phyloP scores from a whole-genome alignment of 2,888 invertebrate genomes.

The Tyria jacobaeae region DNA sequence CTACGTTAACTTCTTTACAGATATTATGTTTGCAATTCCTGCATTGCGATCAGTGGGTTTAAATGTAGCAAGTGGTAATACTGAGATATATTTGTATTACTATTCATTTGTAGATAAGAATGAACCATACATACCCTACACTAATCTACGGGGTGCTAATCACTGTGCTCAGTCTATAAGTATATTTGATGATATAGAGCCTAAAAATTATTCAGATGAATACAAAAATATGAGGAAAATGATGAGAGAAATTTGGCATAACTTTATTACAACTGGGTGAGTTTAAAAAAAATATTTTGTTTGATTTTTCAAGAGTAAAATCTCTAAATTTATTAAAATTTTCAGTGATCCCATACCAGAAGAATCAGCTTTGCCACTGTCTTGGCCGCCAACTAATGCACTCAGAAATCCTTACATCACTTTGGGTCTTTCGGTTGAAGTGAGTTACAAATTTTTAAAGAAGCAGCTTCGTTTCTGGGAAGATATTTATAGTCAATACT shows the following conservation, averaged over 20 bases:
- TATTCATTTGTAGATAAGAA: slow-evolving; percentile 20
- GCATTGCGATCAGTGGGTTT: slow-evolving; percentile 9
- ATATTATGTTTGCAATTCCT: slow-evolving; percentile 15
- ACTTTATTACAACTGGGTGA: slow-evolving; percentile 10
- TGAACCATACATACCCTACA: slow-evolving; percentile 6
- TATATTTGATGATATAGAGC: slow-evolving; percentile 13
- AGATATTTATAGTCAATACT: slow-evolving; percentile 12
- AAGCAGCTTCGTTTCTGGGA: slow-evolving; percentile 14
- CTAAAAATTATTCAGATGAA: slow-evolving; percentile 6
- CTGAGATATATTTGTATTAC: slow-evolving; percentile 15
- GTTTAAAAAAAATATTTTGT: too few species aligned
- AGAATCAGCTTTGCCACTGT: slow-evolving; percentile 8
- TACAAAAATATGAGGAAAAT: slow-evolving; percentile 12
- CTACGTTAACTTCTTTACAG: slow-evolving; percentile 16
- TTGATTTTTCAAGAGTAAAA: too few species aligned
- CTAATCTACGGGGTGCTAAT: slow-evolving; percentile 8
- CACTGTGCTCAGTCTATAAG: slow-evolving; percentile 15
- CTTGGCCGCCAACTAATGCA: slow-evolving; percentile 11
- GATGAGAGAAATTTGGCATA: slow-evolving; percentile 14
- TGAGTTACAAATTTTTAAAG: slow-evolving; percentile 2
- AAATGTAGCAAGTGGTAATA: slow-evolving; percentile 10
- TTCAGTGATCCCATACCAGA: slow-evolving; percentile 14
- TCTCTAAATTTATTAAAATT: neutral
- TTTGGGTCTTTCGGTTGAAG: slow-evolving; percentile 14
- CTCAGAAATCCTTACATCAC: slow-evolving; percentile 8